Conservation (phyloP, 92 coral and sea anemone genomes). For the Metridium senile region DNA sequence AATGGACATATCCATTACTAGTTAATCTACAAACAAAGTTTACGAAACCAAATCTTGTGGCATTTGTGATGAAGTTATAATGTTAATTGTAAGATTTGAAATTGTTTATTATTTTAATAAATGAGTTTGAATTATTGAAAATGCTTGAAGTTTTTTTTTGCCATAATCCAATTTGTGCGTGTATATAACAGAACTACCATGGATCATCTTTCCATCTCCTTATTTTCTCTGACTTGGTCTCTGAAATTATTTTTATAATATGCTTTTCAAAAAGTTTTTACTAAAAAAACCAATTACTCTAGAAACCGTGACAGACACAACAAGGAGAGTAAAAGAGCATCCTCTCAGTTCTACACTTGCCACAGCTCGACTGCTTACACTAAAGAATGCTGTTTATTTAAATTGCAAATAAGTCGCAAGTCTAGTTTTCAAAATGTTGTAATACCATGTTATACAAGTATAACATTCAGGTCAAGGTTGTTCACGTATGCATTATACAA, state of each 20-base stretch:
- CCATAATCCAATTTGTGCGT: too few species aligned
- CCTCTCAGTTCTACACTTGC: too few species aligned
- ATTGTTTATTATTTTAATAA: too few species aligned
- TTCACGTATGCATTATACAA: too few species aligned
- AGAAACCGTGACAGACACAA: neutral
- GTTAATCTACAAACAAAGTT: too few species aligned
- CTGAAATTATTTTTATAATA: neutral
- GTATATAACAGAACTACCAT: neutral
- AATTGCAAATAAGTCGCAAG: neutral
- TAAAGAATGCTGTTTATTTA: neutral
- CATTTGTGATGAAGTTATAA: neutral
- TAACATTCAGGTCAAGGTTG: too few species aligned
- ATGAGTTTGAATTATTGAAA: neutral
- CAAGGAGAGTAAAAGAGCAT: neutral
- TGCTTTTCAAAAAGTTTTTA: neutral
- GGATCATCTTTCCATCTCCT: neutral
- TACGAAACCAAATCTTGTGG: neutral
- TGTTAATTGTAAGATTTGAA: neutral
- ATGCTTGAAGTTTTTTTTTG: neutral
- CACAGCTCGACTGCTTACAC: neutral
- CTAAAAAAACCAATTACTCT: neutral
- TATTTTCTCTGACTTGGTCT: neutral
- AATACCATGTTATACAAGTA: too few species aligned
- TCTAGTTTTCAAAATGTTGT: too few species aligned
- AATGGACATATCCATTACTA: too few species aligned